phyloP scores from a whole-genome alignment of 1,140 invertebrate species.

The Monomorium pharaonis region DNA sequence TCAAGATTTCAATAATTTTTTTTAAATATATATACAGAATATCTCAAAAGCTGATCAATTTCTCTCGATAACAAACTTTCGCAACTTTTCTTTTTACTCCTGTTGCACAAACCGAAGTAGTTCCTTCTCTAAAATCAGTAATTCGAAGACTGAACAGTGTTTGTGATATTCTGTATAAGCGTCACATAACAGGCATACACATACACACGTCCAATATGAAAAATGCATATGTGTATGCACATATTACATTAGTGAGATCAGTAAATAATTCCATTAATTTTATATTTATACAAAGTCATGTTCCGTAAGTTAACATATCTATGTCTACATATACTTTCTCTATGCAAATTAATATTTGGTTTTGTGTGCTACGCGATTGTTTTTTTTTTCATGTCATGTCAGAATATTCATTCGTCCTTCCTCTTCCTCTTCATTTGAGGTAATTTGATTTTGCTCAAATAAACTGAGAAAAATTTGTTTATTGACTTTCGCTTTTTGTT shows the following conservation, averaged over 20 bases:
- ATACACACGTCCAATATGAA: slow-evolving; percentile 16
- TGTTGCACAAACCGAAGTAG: background rate
- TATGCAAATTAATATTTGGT: slow-evolving; percentile 82
- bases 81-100: background rate
- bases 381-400: slow-evolving; percentile 4
- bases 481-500: slow-evolving; percentile 84
- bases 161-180: slow-evolving; percentile 46
- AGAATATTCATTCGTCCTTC: slow-evolving; percentile 50
- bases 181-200: slow-evolving; percentile 16
- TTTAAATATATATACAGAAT: slow-evolving; percentile 62
- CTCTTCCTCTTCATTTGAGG: slow-evolving; percentile 81
- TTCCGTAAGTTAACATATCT: slow-evolving; percentile 71
- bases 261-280: slow-evolving; percentile 78
- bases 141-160: slow-evolving; percentile 3
- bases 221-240: slow-evolving; percentile 33
- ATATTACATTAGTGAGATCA: slow-evolving; percentile 80
- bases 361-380: slow-evolving; percentile 73
- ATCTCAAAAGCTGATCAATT: slow-evolving; percentile 17
- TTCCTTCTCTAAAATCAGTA: background rate
- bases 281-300: slow-evolving; percentile 81
- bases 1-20: slow-evolving; percentile 67
- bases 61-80: slow-evolving; percentile 1
- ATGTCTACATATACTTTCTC: slow-evolving; percentile 69
- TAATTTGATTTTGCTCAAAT: slow-evolving; percentile 85
- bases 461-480: slow-evolving; percentile 83